Evolutionary conservation across 2,113 vertebrate genomes (phyloP), one percentile per base, ranked within the genome.

Genomic region (Eudyptes chrysolophus): DNA sequence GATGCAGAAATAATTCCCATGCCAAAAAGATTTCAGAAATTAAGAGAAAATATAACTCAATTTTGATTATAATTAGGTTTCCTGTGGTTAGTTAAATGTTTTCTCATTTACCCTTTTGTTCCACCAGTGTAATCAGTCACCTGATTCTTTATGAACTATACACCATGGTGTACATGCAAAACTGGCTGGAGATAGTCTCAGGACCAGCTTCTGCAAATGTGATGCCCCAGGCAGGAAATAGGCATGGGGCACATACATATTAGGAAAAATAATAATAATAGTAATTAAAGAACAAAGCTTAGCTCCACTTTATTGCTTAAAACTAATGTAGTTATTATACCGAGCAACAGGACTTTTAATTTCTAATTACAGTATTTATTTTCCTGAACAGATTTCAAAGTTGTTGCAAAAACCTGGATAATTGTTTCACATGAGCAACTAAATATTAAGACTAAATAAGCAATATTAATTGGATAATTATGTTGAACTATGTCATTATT

Each of bases 291-390:
- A 94, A 94, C 84, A 94, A 79, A 84, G 61, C 70, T 83, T 85
- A 95, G 72, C 83, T 72, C 52, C 84, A 68, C 61, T 97, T 97
- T 88, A 88, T 95, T 96, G 82, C 89, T 96, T 82, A 92, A 94
- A 93, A 96, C 70, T 91, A 95, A 96, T 97, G 92, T 40, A 40
- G 57, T 94, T 94, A 90, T 97, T 88, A 96, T 34, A 95, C 76
- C 13, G 25, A 84, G 82, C 95, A 97, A 89, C 71, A 93, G 38
- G 89, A 86, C 88, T 97, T 89, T 95, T 93, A 80, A 85, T 95
- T 96, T 95, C 92, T 96, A 97, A 97, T 96, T 96, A 91, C 80
- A 49, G 57, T 84, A 95, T 97, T 96, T 95, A 95, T 97, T 97
- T 98, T 97, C 78, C 58, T 81, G 92, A 97, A 90, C 88, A 89